phyloP scores from a whole-genome alignment of 2,888 invertebrate genomes.

The Tanaodytes sp. region DNA sequence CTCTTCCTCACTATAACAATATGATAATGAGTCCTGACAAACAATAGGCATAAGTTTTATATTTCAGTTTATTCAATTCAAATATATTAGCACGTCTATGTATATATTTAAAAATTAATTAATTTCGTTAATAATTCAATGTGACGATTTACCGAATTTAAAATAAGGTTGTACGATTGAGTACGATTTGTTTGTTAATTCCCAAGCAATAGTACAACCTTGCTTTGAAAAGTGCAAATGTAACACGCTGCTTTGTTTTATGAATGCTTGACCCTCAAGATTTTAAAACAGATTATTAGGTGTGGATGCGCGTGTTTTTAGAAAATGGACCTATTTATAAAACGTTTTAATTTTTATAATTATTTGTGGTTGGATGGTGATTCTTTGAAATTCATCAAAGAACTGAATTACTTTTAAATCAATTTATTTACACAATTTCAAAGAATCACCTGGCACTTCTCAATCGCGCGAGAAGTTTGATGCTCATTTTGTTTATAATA shows the following conservation, averaged over 20 bases:
- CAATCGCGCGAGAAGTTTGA: slow-evolving; percentile 1
- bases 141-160: slow-evolving; percentile 2
- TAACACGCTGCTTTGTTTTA: neutral
- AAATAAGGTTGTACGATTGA: slow-evolving; percentile 1
- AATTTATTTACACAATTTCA: neutral
- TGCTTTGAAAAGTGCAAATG: slow-evolving; percentile 18
- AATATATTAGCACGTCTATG: too few relatives aligned
- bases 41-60: too few relatives aligned
- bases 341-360: slow-evolving; percentile 19
- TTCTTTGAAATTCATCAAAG: slow-evolving; percentile 15
- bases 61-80: too few relatives aligned
- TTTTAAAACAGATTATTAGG: neutral
- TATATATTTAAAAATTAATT: slow-evolving; percentile 24
- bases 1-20: too few relatives aligned
- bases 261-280: too few relatives aligned
- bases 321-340: slow-evolving; percentile 26
- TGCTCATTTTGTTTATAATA: slow-evolving; percentile 34
- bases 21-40: too few relatives aligned
- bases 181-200: slow-evolving; percentile 1
- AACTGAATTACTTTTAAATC: neutral
- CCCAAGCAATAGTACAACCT: slow-evolving; percentile 5
- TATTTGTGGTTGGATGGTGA: slow-evolving; percentile 8
- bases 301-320: slow-evolving; percentile 21
- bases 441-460: slow-evolving; percentile 16
- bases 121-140: slow-evolving; percentile 11